phyloP scores from a whole-genome alignment of 2,797 vertebrate genomes.

The Atherinosoma microstoma region DNA sequence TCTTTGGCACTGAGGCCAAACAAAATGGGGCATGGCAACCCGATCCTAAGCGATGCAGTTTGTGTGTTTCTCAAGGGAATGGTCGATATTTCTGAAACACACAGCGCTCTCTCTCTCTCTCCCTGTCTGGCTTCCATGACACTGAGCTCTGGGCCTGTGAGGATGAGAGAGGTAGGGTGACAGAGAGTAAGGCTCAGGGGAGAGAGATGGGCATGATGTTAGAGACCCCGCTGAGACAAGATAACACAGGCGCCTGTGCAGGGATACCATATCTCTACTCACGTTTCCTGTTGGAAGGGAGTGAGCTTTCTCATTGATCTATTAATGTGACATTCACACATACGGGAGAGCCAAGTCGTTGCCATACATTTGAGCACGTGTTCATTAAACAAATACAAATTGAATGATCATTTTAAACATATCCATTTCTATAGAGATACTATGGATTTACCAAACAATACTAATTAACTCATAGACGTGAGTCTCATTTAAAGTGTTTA shows the following conservation, averaged over 20 bases:
- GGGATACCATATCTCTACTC: constrained; percentile 42
- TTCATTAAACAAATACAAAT: neutral
- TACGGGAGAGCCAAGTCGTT: neutral
- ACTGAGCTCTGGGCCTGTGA: constrained; percentile 19
- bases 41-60: constrained; percentile 31
- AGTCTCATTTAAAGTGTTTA: no score
- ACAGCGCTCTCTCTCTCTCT: constrained; percentile 27
- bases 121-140: constrained; percentile 11
- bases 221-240: constrained; percentile 52
- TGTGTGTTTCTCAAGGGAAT: constrained; percentile 57
- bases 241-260: constrained; percentile 56
- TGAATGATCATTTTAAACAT: neutral
- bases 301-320: constrained; percentile 38
- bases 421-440: neutral
- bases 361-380: no score
- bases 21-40: constrained; percentile 30
- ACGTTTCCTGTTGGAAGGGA: constrained; percentile 37
- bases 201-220: constrained; percentile 43
- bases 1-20: constrained; percentile 43
- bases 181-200: constrained; percentile 33
- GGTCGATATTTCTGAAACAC: constrained; percentile 67
- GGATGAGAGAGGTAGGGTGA: constrained; percentile 30
- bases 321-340: constrained; percentile 37
- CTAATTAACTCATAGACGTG: no score
- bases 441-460: neutral